These are phyloP conservation scores for Nixonia krombeini DNA, from an alignment of 1,140 invertebrate species.

Conservation along the genomic window DNA sequence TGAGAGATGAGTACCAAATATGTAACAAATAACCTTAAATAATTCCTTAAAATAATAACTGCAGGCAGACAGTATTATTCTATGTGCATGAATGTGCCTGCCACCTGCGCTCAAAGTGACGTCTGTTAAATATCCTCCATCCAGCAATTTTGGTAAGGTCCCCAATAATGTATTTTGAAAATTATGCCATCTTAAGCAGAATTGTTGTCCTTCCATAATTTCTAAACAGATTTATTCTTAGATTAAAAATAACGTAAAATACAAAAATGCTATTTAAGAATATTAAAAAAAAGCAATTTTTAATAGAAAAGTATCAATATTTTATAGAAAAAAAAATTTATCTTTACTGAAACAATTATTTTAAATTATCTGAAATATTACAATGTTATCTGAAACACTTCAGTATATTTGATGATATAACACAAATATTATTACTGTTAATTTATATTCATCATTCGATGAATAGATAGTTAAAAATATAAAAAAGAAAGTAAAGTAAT, in stretches of 20 bases:
- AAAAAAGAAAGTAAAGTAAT: too few relatives aligned
- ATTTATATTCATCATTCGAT: too few relatives aligned
- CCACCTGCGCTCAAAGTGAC: slow-evolving; percentile 90
- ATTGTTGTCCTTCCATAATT: slow-evolving; percentile 75
- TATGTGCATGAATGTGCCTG: slow-evolving; percentile 85
- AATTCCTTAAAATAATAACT: slow-evolving; percentile 93
- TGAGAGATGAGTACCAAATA: too few relatives aligned
- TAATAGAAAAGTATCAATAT: too few relatives aligned
- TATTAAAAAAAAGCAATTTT: background rate
- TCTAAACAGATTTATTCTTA: slow-evolving; percentile 29
- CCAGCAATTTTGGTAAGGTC: slow-evolving; percentile 85
- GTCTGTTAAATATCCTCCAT: slow-evolving; percentile 89
- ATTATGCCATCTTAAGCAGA: slow-evolving; percentile 84
- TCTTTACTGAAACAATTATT: too few relatives aligned
- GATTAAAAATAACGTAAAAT: background rate
- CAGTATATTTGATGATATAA: too few relatives aligned
- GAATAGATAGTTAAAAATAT: too few relatives aligned
- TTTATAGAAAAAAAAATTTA: slow-evolving; percentile 1
- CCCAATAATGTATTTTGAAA: slow-evolving; percentile 86
- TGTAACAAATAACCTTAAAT: too few relatives aligned
- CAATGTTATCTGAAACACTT: too few relatives aligned
- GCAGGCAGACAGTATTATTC: slow-evolving; percentile 90
- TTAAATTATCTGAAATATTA: too few relatives aligned
- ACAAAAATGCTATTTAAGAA: background rate
- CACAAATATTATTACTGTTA: too few relatives aligned